Evolutionary conservation across 2,113 vertebrate genomes (phyloP).

Genomic region (Apaloderma vittatum): DNA sequence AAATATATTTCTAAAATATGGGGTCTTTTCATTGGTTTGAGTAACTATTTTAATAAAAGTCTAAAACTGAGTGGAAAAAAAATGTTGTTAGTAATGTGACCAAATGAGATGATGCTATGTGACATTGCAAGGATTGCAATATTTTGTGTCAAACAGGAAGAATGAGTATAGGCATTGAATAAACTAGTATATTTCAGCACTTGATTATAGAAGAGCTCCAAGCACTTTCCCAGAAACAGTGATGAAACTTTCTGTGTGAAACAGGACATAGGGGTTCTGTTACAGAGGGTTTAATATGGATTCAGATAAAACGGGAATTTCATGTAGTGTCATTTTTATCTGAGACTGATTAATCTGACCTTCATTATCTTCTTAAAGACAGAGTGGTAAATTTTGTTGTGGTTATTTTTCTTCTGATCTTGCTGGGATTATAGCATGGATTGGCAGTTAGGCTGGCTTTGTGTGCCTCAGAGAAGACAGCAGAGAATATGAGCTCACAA

Average conservation of each 20-base stretch:
- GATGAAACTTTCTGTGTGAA: neutral
- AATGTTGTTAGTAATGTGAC: neutral
- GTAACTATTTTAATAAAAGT: neutral
- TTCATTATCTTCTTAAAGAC: conserved; percentile 23
- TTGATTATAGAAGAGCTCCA: neutral
- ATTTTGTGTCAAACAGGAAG: neutral
- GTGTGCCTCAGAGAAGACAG: neutral
- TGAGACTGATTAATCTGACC: conserved; percentile 46
- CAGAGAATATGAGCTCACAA: neutral
- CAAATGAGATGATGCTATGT: neutral
- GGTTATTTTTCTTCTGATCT: neutral
- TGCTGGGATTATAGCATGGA: neutral
- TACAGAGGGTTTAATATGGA: neutral
- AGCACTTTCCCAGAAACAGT: neutral
- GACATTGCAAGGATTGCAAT: neutral
- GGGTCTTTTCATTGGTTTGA: neutral
- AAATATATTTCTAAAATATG: neutral
- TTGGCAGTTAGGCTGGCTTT: neutral
- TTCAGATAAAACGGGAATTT: conserved; percentile 15
- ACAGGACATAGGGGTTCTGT: neutral
- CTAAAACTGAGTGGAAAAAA: neutral
- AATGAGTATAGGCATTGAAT: neutral
- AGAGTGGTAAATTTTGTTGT: neutral
- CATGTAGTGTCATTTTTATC: neutral
- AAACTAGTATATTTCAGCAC: neutral